These are phyloP conservation scores for Encarsia formosa DNA, from an alignment of 2,888 invertebrate species.

Conservation along the genomic window DNA sequence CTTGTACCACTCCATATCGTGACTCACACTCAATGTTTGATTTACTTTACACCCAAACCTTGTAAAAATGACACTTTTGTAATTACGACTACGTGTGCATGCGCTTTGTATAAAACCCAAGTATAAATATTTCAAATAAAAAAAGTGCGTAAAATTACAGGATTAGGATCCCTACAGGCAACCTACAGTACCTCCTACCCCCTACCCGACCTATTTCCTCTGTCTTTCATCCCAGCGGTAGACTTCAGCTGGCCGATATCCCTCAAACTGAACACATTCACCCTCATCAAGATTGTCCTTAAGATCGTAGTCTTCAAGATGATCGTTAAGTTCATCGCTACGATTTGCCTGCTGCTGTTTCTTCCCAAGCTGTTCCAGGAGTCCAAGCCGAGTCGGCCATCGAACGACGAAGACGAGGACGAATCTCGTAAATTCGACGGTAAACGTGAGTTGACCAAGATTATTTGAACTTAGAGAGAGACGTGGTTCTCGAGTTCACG, in stretches of 20 bases:
- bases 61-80: too few species aligned
- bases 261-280: constrained; percentile 67
- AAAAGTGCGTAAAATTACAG: too few species aligned
- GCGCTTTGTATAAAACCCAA: too few species aligned
- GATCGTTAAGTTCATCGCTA: constrained; percentile 73
- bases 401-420: constrained; percentile 46
- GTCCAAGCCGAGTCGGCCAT: constrained; percentile 40
- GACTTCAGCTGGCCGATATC: constrained; percentile 60
- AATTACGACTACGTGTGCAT: too few species aligned
- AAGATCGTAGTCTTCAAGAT: constrained; percentile 78
- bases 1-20: too few species aligned
- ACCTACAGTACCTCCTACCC: constrained; percentile 26
- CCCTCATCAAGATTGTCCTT: constrained; percentile 69
- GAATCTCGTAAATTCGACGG: constrained; percentile 16
- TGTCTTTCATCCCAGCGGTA: constrained; percentile 43
- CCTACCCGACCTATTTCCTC: constrained; percentile 21
- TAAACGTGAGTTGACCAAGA: constrained; percentile 22
- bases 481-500: too few species aligned
- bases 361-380: constrained; percentile 64
- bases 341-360: constrained; percentile 71
- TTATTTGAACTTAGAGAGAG: too few species aligned
- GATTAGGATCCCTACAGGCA: constrained; percentile 19
- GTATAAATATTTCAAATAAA: too few species aligned
- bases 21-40: too few species aligned
- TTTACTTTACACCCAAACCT: too few species aligned